phyloP scores from a whole-genome alignment of 2,797 vertebrate species.

The Ciconia nigra region DNA sequence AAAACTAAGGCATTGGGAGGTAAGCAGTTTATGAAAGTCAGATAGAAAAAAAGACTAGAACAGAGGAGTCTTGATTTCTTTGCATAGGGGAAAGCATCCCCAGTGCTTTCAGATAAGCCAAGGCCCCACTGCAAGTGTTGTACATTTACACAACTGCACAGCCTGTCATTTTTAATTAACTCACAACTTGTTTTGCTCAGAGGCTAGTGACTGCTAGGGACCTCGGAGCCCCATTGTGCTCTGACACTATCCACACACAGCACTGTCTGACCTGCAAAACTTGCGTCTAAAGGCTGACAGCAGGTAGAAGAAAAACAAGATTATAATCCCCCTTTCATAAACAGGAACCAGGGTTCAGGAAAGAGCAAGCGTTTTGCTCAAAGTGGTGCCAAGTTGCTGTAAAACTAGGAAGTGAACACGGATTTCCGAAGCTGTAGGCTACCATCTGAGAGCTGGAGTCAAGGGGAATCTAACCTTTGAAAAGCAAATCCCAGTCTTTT shows the following conservation, averaged over 20 bases:
- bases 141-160: background rate
- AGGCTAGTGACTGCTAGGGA: background rate
- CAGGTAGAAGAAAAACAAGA: background rate
- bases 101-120: background rate
- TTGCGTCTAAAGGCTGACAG: fast-evolving
- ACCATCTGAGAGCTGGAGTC: background rate
- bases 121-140: background rate
- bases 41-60: background rate
- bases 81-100: background rate
- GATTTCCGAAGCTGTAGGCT: background rate
- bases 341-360: fast-evolving
- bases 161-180: background rate
- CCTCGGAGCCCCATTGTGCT: background rate
- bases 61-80: background rate
- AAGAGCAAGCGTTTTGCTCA: background rate
- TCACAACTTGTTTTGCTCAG: background rate
- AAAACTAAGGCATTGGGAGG: background rate
- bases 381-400: background rate
- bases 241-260: background rate
- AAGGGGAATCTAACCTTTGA: background rate
- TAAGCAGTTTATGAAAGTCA: background rate
- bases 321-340: background rate
- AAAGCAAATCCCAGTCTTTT: background rate
- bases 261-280: background rate
- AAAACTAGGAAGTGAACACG: background rate